Conservation (phyloP, 2,888 invertebrate species). For the Ormyrus labotus region DNA sequence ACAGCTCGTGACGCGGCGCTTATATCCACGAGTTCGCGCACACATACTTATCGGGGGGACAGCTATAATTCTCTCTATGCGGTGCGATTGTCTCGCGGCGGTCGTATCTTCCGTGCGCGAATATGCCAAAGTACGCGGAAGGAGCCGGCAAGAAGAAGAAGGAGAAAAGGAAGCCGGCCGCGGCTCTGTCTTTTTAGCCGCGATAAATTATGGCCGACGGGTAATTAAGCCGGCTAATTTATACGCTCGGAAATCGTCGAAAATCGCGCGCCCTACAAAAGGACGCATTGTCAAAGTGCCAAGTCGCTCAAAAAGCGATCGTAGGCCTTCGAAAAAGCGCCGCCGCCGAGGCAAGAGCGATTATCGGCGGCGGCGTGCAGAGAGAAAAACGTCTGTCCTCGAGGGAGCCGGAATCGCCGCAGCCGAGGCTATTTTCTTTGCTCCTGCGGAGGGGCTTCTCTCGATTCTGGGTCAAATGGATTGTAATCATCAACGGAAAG, state of each 20-base stretch:
- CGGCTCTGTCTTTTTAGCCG: constrained; percentile 20
- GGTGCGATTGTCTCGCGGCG: constrained; percentile 48
- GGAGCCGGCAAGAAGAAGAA: not conserved
- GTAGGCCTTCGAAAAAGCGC: no score
- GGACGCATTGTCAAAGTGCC: constrained; percentile 52
- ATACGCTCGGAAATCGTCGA: constrained; percentile 31
- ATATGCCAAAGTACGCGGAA: constrained; percentile 22
- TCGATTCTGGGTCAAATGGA: no score
- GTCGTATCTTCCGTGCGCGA: constrained; percentile 46
- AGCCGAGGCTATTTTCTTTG: no score
- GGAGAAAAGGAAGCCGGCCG: not conserved
- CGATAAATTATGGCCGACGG: constrained; percentile 53
- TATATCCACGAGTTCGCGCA: constrained; percentile 7
- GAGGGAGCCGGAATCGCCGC: no score
- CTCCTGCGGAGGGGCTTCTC: no score
- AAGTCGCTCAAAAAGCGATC: constrained; percentile 35
- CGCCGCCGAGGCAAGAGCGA: no score
- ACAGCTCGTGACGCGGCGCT: constrained; percentile 39
- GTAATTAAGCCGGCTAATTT: constrained; percentile 55
- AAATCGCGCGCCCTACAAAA: constrained; percentile 24
- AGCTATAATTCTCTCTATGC: constrained; percentile 47
- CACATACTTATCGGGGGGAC: not conserved
- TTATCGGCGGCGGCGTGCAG: no score
- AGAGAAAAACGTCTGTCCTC: no score
- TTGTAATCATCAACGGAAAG: no score